Evolutionary conservation across 2,797 vertebrate species (phyloP).

Genomic region (Spondyliosoma cantharus): DNA sequence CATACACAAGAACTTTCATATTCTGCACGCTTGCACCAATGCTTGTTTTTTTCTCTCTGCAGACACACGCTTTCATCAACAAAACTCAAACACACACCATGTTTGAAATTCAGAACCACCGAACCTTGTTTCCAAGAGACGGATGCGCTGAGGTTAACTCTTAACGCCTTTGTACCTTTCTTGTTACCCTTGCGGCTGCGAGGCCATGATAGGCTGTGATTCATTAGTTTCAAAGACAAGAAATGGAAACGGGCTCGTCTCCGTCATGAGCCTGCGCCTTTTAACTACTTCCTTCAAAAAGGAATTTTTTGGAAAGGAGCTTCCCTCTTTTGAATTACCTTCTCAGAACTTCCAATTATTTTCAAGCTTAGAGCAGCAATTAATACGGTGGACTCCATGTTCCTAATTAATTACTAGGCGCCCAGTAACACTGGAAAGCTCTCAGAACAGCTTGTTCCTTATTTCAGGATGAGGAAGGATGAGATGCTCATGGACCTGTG

Average conservation of each 20-base stretch:
- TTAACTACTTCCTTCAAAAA: slow-evolving; percentile 77
- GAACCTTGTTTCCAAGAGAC: slow-evolving; percentile 43
- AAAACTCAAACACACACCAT: slow-evolving; percentile 26
- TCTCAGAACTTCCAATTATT: slow-evolving; percentile 81
- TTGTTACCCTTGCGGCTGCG: slow-evolving; percentile 60
- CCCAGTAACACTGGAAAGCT: slow-evolving; percentile 50
- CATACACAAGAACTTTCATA: neutral
- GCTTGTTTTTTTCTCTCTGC: slow-evolving; percentile 18
- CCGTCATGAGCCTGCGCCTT: slow-evolving; percentile 62
- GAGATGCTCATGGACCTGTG: neutral
- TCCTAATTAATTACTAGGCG: slow-evolving; percentile 72
- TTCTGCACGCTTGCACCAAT: neutral
- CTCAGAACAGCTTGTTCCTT: slow-evolving; percentile 44
- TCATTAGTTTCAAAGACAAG: slow-evolving; percentile 79
- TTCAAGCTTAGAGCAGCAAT: slow-evolving; percentile 79
- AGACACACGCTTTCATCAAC: slow-evolving; percentile 45
- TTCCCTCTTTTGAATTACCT: slow-evolving; percentile 76
- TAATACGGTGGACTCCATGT: slow-evolving; percentile 73
- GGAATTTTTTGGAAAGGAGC: slow-evolving; percentile 56
- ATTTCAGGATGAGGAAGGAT: slow-evolving; percentile 41
- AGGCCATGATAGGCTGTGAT: slow-evolving; percentile 69
- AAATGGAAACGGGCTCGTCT: slow-evolving; percentile 67
- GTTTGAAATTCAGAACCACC: slow-evolving; percentile 42
- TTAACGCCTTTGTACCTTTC: slow-evolving; percentile 65
- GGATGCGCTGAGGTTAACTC: slow-evolving; percentile 57